These are phyloP conservation scores for Acanthosepion esculentum DNA, from an alignment of 2,888 invertebrate genomes.

Conservation along the genomic window DNA sequence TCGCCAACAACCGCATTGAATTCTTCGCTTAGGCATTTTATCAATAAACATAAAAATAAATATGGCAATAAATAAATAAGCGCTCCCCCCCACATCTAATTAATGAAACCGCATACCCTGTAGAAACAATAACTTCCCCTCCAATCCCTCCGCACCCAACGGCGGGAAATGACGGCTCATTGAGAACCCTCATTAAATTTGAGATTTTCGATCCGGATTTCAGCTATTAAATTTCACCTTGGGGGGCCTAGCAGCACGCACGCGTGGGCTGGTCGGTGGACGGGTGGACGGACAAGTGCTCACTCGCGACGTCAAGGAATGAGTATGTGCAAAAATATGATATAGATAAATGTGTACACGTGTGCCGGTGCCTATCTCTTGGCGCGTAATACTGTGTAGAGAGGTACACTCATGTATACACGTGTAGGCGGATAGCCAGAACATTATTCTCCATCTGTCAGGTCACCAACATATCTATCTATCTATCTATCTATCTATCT, in stretches of 20 bases:
- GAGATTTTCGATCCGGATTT: conserved; percentile 33
- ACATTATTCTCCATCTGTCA: too few relatives aligned
- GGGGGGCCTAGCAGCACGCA: neutral
- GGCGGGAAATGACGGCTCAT: neutral
- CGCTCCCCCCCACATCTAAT: neutral
- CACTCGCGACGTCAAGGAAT: neutral
- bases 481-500: too few relatives aligned
- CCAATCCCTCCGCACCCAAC: neutral
- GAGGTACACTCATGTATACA: too few relatives aligned
- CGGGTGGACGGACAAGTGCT: neutral
- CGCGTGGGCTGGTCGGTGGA: neutral
- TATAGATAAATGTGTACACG: neutral
- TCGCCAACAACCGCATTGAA: neutral
- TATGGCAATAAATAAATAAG: neutral
- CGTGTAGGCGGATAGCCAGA: too few relatives aligned
- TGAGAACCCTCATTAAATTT: conserved; percentile 15
- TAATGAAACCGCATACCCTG: conserved; percentile 33
- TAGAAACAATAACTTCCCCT: neutral
- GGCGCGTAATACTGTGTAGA: too few relatives aligned
- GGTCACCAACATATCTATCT: too few relatives aligned
- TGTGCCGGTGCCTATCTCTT: too few relatives aligned
- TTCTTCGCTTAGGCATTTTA: neutral
- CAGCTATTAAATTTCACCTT: conserved; percentile 6
- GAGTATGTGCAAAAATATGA: neutral
- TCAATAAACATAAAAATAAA: neutral